Evolutionary conservation across 1,140 invertebrate species (phyloP).

Genomic region (Drosophila sp.): DNA sequence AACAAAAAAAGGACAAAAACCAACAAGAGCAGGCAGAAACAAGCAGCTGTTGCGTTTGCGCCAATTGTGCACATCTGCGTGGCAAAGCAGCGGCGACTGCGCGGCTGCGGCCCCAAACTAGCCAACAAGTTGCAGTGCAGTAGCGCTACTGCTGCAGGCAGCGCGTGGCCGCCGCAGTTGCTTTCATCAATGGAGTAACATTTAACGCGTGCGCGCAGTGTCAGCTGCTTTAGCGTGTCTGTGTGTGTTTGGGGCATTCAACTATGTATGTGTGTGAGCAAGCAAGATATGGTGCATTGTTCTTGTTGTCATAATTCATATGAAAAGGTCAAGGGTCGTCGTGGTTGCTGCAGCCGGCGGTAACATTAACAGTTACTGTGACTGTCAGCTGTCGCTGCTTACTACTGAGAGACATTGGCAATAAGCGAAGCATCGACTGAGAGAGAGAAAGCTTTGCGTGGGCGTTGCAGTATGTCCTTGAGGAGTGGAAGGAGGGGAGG

Average conservation of each 20-base stretch:
- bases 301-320: slow-evolving; percentile 66
- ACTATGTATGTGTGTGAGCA: slow-evolving; percentile 33
- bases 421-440: not conserved
- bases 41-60: slow-evolving; percentile 59
- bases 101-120: slow-evolving; percentile 18
- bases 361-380: not conserved
- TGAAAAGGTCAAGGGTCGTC: slow-evolving; percentile 73
- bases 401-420: slow-evolving; percentile 12
- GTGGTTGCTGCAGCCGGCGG: slow-evolving; percentile 59
- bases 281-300: slow-evolving; percentile 50
- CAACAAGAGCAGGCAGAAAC: not conserved
- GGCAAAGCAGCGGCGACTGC: slow-evolving; percentile 24
- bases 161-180: not conserved
- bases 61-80: slow-evolving; percentile 76
- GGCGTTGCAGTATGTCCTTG: slow-evolving; percentile 33
- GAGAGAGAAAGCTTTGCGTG: slow-evolving; percentile 28
- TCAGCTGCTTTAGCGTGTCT: slow-evolving; percentile 7
- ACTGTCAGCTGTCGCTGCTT: slow-evolving; percentile 33
- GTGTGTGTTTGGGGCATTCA: slow-evolving; percentile 47
- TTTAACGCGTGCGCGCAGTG: slow-evolving; percentile 65
- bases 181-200: slow-evolving; percentile 29
- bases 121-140: slow-evolving; percentile 23
- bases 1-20: not conserved
- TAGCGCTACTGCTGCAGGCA: not conserved
- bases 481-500: not conserved